Evolutionary conservation across 2,888 invertebrate species (phyloP), one percentile per base, ranked within the genome.

Genomic region (Pyrocoelia pectoralis): DNA sequence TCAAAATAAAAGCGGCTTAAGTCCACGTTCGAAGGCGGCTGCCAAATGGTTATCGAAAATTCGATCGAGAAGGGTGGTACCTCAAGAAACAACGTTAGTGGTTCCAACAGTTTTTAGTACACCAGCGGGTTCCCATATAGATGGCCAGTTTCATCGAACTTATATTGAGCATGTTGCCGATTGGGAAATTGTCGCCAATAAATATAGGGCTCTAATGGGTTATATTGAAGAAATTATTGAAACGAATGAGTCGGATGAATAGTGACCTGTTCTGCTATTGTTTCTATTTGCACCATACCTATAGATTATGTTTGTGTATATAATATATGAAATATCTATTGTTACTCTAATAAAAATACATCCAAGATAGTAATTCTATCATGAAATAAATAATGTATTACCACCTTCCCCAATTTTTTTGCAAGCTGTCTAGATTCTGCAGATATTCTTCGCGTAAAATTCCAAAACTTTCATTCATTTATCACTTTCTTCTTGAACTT

Each of bases 171-270:
- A 91, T 74, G 94, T 95, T 4, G 93, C 93, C 1, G 95, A 95
- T 79, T 96, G 95, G 95, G 93, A 94, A 74, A 85, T 90, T 2
- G 94, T 95, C 60, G 92, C 95, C 15, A 92, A 92, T 82, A 95
- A 94, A 78, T 96, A 95, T 79, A 85, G 94, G 13, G 90, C 91
- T 0, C 83, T 95, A 8, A 86, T 88, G 70, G 89, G 90, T 12
- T 84, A 83, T 53, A 81, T 83, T 28, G 85, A 87, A 62, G 88
- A 88, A 61, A 84, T 85, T 15, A 83, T 80, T 61, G 79, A 81
- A 14, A 71, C 76, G 14, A 70, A 73, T 1, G 77, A 74, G 46
- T 77, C 77, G 17, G 76, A 75, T 12, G 76, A 77, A 55, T 52
- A 10, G 56, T 70, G 68, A 59, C 15, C n/a, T 17, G 1, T 5